Conservation (phyloP, 2,797 vertebrate genomes). For the Girardinus metallicus region DNA sequence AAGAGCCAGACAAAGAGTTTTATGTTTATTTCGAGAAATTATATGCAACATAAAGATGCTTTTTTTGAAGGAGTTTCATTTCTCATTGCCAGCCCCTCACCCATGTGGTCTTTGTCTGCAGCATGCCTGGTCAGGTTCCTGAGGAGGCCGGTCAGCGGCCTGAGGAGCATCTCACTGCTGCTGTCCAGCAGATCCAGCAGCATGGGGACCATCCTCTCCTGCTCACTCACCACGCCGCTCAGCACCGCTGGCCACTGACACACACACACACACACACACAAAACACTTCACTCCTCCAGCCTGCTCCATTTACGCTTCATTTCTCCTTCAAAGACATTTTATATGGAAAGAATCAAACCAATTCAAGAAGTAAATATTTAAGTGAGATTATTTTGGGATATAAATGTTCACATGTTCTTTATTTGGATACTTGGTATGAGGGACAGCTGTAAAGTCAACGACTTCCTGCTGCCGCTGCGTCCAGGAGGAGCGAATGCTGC, state of each 20-base stretch:
- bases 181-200: conserved; percentile 89
- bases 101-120: conserved; percentile 90
- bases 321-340: background rate
- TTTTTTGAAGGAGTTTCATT: background rate
- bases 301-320: background rate
- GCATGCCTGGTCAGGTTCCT: conserved; percentile 90
- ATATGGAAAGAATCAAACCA: background rate
- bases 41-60: background rate
- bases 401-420: background rate
- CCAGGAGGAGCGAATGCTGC: too few species aligned
- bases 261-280: too few species aligned
- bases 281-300: background rate
- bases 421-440: background rate
- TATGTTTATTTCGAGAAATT: background rate
- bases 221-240: conserved; percentile 88
- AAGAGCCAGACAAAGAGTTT: background rate
- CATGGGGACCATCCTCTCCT: conserved; percentile 91
- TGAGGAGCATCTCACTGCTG: conserved; percentile 85
- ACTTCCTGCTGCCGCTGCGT: too few species aligned
- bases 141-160: conserved; percentile 90
- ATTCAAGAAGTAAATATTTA: background rate
- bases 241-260: conserved; percentile 90
- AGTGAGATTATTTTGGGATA: background rate
- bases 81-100: conserved; percentile 77
- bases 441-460: too few species aligned